Base-by-base conservation (phyloP, 2,113 vertebrate species). In the Ammodytes dubius region DNA sequence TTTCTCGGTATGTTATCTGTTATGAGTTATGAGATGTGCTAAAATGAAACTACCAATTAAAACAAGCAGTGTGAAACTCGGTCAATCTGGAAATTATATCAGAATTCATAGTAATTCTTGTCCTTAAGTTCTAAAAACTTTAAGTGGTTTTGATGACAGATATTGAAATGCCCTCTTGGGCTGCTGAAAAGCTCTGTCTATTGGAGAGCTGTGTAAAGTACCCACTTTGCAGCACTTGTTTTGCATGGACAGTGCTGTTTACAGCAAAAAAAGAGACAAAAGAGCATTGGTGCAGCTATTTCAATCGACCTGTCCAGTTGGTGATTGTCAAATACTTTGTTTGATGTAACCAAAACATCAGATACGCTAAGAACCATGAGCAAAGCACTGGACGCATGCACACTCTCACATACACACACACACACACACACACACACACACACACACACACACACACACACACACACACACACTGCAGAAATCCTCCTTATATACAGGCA, bases 401-500 rank as follows among this genome's bases (percentile, higher is more conserved):
- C 57, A 12, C n/a, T 49, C 35, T 61, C 67, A 63, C 40, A 7
- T 45, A 78, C 54, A 65, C 39, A 15, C 66, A 50, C 59, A 81
- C 54, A 70, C 66, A 60, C 43, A 11, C 60, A 54, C 76, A 79
- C 61, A 56, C 50, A 52, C 64, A 19, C 19, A 50, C 50, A 71
- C 61, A 63, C 35, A 6, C 58, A 61, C 72, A 69, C 56, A 66
- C 35, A 19, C 63, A 53, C 75, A 76, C 69, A 45, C 59, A 46
- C 60, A 70, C 56, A 61, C 15, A n/a, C 35, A 65, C 74, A 65
- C 47, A 60, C 58, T 69, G 74, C 15, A 1, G 65, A 74, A 63
- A 71, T 89, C 65, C 64, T 70, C 39, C 60, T 65, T 66, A 73
- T 75, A 80, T 82, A 70, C 15, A 70, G 54, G 58, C 13, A 42